Base-by-base conservation (phyloP, 2,888 invertebrate genomes). In the Lithophane ornitopus region DNA sequence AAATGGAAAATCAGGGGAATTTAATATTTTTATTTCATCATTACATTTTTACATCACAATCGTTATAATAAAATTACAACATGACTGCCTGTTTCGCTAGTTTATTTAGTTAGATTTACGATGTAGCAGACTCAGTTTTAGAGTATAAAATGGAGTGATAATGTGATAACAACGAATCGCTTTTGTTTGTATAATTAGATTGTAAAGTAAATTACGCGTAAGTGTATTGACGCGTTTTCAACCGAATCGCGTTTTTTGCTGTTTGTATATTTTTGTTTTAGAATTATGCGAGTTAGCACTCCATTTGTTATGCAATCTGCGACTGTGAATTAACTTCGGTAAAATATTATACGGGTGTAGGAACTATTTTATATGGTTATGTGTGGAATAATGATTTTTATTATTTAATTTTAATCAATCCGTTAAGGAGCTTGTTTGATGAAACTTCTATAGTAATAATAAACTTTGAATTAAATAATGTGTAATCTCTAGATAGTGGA, bases 221-320 rank as follows among this genome's bases (percentile, higher is more conserved):
- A 14, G 34, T 34, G 2, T 34, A 34, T 34, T 34, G 34, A 73
- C 39, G n/a, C 22, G 0, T 49, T 62, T 70, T n/a, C 0, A 41
- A 22, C 26, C 3, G 34, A 8, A 12, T 59, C 7, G 19, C 2
- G 2, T 2, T n/a, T n/a, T 11, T 61, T 28, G 4, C 28, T 72
- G 0, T 69, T 76, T 80, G 72, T 80, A 77, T 80, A 80, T 71
- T 80, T 49, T 49, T 28, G 22, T 49, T 28, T 9, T 19, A 26
- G 71, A 49, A 71, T 41, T 19, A 16, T 28, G 14, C 2, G 19
- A 56, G 46, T 54, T 39, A 28, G 9, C 41, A 26, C 41, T 63
- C 28, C 54, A 56, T 72, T 71, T 80, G 3, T 39, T 49, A 62
- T 34, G 22, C 22, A 80, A 16, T 72, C 73, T 56, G 41, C 72